Base-by-base conservation (phyloP, 2,888 invertebrate genomes). In the Sphaeridia pumilis region DNA sequence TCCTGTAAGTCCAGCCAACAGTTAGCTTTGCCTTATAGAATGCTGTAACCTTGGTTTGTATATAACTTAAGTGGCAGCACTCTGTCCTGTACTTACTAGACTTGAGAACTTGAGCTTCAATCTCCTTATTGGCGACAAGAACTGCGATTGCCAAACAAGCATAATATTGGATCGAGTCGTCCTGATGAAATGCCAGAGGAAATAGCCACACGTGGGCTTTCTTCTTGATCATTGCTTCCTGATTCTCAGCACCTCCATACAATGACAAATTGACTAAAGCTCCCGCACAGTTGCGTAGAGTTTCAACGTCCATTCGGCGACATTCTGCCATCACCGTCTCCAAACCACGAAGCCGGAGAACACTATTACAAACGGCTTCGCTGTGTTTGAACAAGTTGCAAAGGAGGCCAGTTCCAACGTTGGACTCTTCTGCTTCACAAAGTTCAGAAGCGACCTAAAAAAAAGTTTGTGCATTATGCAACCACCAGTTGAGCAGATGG, bases 81-180 rank as follows among this genome's bases (percentile, higher is more conserved):
- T n/a, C n/a, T n/a, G n/a, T n/a, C n/a, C n/a, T n/a, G n/a, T 10
- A n/a, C 46, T 55, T 58, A 65, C 65, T 65, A 0, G 95, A 94
- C 70, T 89, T 87, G 24, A 89, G 74, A 1, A 98, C 95, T 31
- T 89, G 90, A 0, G 93, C 88, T 75, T 97, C 97, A 63, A 97
- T 89, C 76, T 98, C 97, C 67, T 93, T 92, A 71, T 95, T 95
- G 10, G 94, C 93, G 24, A 94, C 93, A 59, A 97, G 76, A 26
- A 90, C 90, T 4, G 95, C 90, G 62, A 97, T 95, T 27, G 97
- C 97, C 67, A 98, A 75, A 70, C 97, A 98, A 12, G 98, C 97
- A 70, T 97, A 98, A 72, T 98, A 98, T 71, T 93, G 90, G 58
- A 93, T 90, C 66, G 94, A 89, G 69, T 97, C 95, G 69, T 98